phyloP scores from a whole-genome alignment of 2,888 invertebrate genomes.

The Pheosia tremula region DNA sequence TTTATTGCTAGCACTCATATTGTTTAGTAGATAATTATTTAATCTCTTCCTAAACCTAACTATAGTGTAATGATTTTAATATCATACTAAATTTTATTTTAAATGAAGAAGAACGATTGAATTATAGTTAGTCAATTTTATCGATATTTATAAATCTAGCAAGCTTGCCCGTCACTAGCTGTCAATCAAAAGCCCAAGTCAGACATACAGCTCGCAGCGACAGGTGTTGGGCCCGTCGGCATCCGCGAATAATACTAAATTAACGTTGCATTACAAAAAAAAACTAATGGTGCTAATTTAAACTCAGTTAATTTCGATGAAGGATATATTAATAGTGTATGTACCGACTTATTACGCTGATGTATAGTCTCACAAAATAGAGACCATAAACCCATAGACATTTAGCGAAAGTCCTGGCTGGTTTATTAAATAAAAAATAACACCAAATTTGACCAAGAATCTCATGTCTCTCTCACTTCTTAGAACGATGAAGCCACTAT shows the following conservation, averaged over 20 bases:
- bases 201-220: constrained; percentile 66
- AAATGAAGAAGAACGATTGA: no score
- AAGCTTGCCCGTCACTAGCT: constrained; percentile 30
- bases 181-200: constrained; percentile 32
- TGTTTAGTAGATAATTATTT: background rate
- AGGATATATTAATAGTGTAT: no score
- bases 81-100: no score
- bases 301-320: background rate
- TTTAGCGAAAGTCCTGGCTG: no score
- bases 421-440: no score
- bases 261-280: constrained; percentile 14
- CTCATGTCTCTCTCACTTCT: no score
- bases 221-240: constrained; percentile 54
- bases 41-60: background rate
- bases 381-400: no score
- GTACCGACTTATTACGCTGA: no score
- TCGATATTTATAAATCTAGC: constrained; percentile 3
- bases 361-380: no score
- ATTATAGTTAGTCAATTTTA: background rate
- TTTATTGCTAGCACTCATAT: constrained; percentile 1
- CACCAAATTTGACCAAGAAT: no score
- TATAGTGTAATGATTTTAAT: no score
- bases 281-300: background rate
- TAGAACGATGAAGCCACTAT: no score
- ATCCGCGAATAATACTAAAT: constrained; percentile 29